Evolutionary conservation across 2,888 invertebrate species (phyloP), one percentile per base, ranked within the genome.

Genomic region (Lasioglossum zephyrum): DNA sequence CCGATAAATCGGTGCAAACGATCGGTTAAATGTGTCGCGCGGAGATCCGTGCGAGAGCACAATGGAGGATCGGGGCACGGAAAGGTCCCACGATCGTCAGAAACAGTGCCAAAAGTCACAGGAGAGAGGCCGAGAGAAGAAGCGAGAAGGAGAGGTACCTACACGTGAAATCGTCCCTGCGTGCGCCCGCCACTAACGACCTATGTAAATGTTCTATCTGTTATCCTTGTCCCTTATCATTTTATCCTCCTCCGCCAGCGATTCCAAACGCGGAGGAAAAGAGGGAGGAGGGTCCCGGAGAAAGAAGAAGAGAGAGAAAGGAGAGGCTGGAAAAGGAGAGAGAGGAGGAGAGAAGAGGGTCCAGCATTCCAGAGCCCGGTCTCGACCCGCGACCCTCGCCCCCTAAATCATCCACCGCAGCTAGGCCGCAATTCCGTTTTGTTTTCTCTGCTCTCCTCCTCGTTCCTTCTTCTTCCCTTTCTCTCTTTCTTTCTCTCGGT

Each of bases 381-480:
- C 94, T 94, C 94, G 94, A 94, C 94, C 94, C 95, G 93, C 95
- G 95, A 95, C 95, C 95, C 94, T 93, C 94, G 94, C 93, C 94
- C 95, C 94, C 95, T 95, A 95, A 95, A 95, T 95, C 95, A 95
- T 95, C 95, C 94, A 94, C 93, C 93, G 93, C 90, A 91, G 92
- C 94, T 93, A 94, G 94, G 91, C 94, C 93, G 94, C 94, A 93
- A 94, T 95, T 94, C 92, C 92, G 94, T 94, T 94, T 94, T 94
- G 94, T 94, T 95, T 94, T 93, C 92, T 93, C 91, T 89, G 90
- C 91, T 88, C 90, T 91, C 90, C 88, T 87, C 84, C 80, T 84
- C 82, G 74, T 80, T 88, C 82, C 86, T 86, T 78, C 72, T 82
- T 87, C 85, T 88, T 84, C 80, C 89, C 86, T 83, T 84, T 85